Evolutionary conservation across 2,888 invertebrate species (phyloP), one percentile per base, ranked within the genome.

Genomic region (Urechis unicinctus): DNA sequence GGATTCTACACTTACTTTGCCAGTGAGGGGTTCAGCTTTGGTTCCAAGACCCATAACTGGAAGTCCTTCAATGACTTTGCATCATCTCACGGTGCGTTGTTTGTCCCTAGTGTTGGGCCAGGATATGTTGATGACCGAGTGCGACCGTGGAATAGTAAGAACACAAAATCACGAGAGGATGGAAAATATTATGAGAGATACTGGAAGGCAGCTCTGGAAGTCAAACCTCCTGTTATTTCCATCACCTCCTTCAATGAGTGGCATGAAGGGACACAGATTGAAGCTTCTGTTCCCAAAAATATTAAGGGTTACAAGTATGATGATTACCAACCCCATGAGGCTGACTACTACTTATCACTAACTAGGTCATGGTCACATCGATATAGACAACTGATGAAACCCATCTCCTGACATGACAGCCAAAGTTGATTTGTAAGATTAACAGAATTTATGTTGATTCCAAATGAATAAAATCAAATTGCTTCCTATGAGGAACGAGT

Each of bases 241-340:
- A 83, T 87, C 55, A 86, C 86, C 43, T 86, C 86, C 56, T 87
- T 86, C 69, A 87, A 87, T 70, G 86, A 87, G 69, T 87, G 87
- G 86, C 85, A 85, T 63, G 86, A 86, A 73, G 87, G 87, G 3
- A 86, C 86, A 9, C 87, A 87, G 77, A 86, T 87, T 54, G 87
- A 87, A 72, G 84, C 85, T 43, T 86, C 84, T 0, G 73, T 81
- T 22, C 66, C 68, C 1, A 81, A 80, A 56, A 71, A 68, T 29
- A 72, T 69, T 48, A 66, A 72, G 17, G 71, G 70, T 24, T 81
- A 77, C 63, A 75, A 74, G 1, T 84, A 84, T 66, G 68, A 80
- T 30, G 84, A 85, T 67, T 86, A 86, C 68, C 81, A 81, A 68
- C 85, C 85, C 0, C 82, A 84, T 51, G 80, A 81, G 1, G 79